These are phyloP conservation scores for Mesembrinibis cayennensis DNA, from an alignment of 2,113 vertebrate species.

Conservation along the genomic window DNA sequence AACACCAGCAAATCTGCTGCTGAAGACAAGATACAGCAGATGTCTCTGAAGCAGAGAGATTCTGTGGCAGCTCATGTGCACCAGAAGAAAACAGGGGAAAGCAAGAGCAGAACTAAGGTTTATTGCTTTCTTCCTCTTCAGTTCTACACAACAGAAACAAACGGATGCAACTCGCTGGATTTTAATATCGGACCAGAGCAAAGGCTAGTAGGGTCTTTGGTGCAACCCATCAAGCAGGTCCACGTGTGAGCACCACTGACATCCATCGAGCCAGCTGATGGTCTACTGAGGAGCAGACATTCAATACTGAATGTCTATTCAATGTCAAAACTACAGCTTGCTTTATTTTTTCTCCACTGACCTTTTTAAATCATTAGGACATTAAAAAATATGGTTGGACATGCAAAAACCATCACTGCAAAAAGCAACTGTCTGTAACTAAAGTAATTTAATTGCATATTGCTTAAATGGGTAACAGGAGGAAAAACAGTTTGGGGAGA, in stretches of 20 bases:
- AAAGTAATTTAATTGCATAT: neutral
- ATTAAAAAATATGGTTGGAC: neutral
- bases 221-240: neutral
- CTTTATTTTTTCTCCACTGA: neutral
- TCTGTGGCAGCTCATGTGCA: rapidly evolving
- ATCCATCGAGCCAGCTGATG: neutral
- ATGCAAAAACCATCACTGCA: neutral
- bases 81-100: neutral
- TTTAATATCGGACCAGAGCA: neutral
- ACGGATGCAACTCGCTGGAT: neutral
- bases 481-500: neutral
- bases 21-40: neutral
- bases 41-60: neutral
- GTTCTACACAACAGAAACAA: neutral
- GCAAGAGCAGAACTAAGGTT: neutral
- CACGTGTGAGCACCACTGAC: rapidly evolving
- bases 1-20: neutral
- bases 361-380: neutral
- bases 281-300: neutral
- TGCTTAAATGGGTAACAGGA: neutral
- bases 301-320: neutral
- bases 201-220: neutral
- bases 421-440: neutral
- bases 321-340: neutral
- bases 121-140: neutral